Percentiles rank a stretch among this genome's conserved stretches.
These are phyloP conservation scores for Hemicentrotus pulcherrimus DNA, from an alignment of 35 echinoderm and acorn worm species.

Conservation along the genomic window DNA sequence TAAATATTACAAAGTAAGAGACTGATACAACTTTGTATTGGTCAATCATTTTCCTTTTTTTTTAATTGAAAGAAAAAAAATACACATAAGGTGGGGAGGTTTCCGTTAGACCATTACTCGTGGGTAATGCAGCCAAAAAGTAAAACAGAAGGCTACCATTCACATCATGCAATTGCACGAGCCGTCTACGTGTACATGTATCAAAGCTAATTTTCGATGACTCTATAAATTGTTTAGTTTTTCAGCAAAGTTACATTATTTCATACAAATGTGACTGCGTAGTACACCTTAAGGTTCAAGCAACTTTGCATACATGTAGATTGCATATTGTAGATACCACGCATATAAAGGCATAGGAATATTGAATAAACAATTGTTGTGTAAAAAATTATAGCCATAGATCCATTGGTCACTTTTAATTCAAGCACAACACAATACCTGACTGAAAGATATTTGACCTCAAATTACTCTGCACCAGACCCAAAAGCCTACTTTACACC, in stretches of 20 bases:
- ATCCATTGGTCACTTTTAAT: not conserved
- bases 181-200: not conserved
- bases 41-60: no score
- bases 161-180: not conserved
- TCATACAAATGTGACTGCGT: not conserved
- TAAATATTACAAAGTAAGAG: no score
- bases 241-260: not conserved
- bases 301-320: not conserved
- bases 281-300: not conserved
- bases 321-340: not conserved
- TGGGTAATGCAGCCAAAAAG: no score
- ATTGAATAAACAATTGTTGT: not conserved
- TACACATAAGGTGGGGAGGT: no score
- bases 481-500: not conserved
- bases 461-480: not conserved
- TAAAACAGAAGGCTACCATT: not conserved
- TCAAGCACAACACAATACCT: not conserved
- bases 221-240: not conserved
- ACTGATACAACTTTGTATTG: no score
- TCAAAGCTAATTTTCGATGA: not conserved
- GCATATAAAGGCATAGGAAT: not conserved
- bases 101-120: no score
- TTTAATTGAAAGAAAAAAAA: no score
- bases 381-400: no score
- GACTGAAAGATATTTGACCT: not conserved